Percentiles rank a stretch among this genome's conserved stretches.
Evolutionary conservation across 2,888 invertebrate species (phyloP).

Genomic region (Noctua pronuba): DNA sequence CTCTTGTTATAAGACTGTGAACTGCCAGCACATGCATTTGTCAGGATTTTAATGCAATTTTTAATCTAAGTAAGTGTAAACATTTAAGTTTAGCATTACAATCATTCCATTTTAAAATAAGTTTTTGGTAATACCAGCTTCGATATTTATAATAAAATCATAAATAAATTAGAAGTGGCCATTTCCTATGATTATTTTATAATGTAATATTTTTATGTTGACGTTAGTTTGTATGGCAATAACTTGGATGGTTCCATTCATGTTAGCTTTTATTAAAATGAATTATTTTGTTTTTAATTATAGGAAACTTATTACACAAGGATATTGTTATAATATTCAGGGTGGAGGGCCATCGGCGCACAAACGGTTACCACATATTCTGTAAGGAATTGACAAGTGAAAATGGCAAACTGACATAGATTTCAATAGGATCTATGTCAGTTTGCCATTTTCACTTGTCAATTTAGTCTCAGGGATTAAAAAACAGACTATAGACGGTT

Average conservation of each 20-base stretch:
- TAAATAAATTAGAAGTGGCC: conserved; percentile 66
- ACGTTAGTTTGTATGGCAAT: conserved; percentile 40
- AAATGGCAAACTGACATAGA: too few relatives aligned
- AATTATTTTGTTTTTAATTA: conserved; percentile 62
- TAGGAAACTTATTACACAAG: conserved; percentile 59
- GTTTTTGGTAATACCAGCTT: conserved; percentile 65
- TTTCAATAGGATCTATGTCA: too few relatives aligned
- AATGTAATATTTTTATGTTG: conserved; percentile 58
- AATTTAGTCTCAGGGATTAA: too few relatives aligned
- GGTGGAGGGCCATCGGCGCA: neutral
- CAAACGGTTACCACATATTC: neutral
- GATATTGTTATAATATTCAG: conserved; percentile 53
- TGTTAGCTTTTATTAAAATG: conserved; percentile 63
- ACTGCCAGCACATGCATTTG: conserved; percentile 79
- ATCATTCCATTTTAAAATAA: conserved; percentile 69
- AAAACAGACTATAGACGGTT: too few relatives aligned
- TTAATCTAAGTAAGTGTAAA: conserved; percentile 61
- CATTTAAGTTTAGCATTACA: conserved; percentile 60
- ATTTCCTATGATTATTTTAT: conserved; percentile 66
- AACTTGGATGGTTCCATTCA: conserved; percentile 53
- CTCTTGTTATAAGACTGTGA: conserved; percentile 87
- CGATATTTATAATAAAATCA: conserved; percentile 60
- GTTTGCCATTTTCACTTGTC: too few relatives aligned
- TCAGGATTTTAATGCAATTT: conserved; percentile 65
- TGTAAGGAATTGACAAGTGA: too few relatives aligned